A percentile compares a stretch with the other conserved stretches of the same genome.
Conservation (phyloP, 2,113 vertebrate genomes). For the Ahaetulla prasina region DNA sequence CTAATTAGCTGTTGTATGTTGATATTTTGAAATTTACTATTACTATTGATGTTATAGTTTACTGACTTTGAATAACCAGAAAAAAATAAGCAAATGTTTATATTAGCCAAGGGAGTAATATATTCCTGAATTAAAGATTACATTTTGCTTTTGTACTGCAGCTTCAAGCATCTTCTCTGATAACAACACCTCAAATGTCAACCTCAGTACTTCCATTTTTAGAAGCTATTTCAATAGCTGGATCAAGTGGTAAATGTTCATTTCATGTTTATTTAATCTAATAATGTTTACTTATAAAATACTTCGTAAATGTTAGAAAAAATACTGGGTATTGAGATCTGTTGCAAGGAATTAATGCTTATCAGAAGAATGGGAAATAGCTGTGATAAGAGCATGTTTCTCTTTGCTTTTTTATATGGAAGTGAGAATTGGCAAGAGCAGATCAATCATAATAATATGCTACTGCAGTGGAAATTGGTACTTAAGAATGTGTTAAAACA, state of each 20-base stretch:
- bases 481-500: background rate
- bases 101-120: background rate
- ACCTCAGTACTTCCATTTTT: slow-evolving; percentile 69
- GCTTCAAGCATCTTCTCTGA: slow-evolving; percentile 60
- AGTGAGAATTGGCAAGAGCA: background rate
- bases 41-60: background rate
- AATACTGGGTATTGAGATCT: background rate
- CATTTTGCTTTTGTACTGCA: slow-evolving; percentile 53
- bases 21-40: background rate
- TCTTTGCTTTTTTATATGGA: background rate
- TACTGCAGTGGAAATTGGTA: background rate
- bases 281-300: background rate
- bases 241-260: slow-evolving; percentile 72
- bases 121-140: background rate
- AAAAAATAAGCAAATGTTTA: background rate
- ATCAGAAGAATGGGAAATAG: background rate
- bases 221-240: slow-evolving; percentile 77
- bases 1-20: background rate
- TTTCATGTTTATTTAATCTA: slow-evolving; percentile 24
- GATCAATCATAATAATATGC: background rate
- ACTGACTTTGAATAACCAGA: background rate
- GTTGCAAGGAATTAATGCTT: background rate
- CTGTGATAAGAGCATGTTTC: background rate
- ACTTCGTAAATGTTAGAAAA: background rate
- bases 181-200: slow-evolving; percentile 76